Percentiles rank a stretch among this genome's conserved stretches.
phyloP scores from a whole-genome alignment of 1,140 invertebrate species.

The Phymastichus coffea region DNA sequence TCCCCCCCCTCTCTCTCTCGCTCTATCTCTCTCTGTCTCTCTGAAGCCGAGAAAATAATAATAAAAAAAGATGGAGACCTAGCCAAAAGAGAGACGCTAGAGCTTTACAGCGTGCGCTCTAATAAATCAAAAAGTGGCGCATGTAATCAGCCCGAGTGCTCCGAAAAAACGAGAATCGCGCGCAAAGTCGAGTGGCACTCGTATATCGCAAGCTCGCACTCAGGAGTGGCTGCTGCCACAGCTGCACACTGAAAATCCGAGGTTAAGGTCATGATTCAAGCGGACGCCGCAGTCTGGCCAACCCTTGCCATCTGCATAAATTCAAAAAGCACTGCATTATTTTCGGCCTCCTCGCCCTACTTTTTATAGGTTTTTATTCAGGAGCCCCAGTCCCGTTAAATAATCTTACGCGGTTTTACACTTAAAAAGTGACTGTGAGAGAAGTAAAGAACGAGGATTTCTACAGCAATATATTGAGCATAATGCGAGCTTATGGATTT shows the following conservation, averaged over 20 bases:
- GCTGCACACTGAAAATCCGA: slow-evolving; percentile 12
- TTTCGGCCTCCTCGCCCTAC: slow-evolving; percentile 35
- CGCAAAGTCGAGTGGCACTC: slow-evolving; percentile 10
- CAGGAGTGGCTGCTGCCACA: too few relatives aligned
- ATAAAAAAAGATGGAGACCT: too few relatives aligned
- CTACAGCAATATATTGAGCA: too few relatives aligned
- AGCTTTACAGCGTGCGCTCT: neutral
- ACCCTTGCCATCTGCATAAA: slow-evolving; percentile 40
- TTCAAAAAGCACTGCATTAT: slow-evolving; percentile 40
- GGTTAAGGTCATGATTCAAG: slow-evolving; percentile 41
- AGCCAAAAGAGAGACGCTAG: neutral
- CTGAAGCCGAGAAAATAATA: too few relatives aligned
- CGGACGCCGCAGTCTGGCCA: neutral
- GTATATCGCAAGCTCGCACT: neutral
- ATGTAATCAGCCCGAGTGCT: slow-evolving; percentile 12
- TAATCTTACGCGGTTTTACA: too few relatives aligned
- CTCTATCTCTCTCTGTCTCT: too few relatives aligned
- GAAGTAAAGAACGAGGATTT: too few relatives aligned
- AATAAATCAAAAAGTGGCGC: slow-evolving; percentile 18
- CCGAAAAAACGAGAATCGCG: neutral
- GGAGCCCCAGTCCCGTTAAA: neutral
- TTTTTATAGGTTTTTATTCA: slow-evolving; percentile 38
- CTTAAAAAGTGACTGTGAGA: too few relatives aligned
- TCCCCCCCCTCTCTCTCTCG: too few relatives aligned
- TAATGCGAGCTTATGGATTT: too few relatives aligned